Evolutionary conservation across 2,113 vertebrate species (phyloP).

Genomic region (Piaya cayana): DNA sequence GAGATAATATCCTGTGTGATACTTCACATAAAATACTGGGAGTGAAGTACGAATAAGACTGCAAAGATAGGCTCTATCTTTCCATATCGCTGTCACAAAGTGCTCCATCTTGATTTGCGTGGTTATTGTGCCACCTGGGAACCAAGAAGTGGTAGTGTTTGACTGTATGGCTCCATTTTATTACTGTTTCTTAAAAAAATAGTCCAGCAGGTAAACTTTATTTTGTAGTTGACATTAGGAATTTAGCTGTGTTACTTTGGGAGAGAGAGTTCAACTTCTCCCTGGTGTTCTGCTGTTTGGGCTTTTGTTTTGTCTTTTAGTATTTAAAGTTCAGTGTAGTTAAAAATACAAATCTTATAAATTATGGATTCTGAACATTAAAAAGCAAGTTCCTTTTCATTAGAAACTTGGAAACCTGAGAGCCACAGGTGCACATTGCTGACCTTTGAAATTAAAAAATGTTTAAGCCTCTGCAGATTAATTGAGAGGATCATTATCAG

Average conservation of each 20-base stretch:
- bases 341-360: background rate
- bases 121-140: background rate
- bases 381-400: background rate
- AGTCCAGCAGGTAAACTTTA: background rate
- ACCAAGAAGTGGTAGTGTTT: background rate
- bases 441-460: background rate
- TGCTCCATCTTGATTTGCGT: background rate
- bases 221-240: background rate
- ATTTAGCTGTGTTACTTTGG: background rate
- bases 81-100: background rate
- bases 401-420: background rate
- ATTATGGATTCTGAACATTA: background rate
- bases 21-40: background rate
- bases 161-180: background rate
- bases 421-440: background rate
- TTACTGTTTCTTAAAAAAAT: background rate
- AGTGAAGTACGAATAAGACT: background rate
- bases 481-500: background rate
- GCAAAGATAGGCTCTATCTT: background rate
- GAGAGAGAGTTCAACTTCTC: background rate
- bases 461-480: background rate
- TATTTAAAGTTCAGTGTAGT: background rate
- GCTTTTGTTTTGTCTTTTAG: background rate
- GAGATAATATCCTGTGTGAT: background rate
- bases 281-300: background rate